Evolutionary conservation across 2,113 vertebrate species (phyloP).

Genomic region (Neopipo cinnamomea): DNA sequence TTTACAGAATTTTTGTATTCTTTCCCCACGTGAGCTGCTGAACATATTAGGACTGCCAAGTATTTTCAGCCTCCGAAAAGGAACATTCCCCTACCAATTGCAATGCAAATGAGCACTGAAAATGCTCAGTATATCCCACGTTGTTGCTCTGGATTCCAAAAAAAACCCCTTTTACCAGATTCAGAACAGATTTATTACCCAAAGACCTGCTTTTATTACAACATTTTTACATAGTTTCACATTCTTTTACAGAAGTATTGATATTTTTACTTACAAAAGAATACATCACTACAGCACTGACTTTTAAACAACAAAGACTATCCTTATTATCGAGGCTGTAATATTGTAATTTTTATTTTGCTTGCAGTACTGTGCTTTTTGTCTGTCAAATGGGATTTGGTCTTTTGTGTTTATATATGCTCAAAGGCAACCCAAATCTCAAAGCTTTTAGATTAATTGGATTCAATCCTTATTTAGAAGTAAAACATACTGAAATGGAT

Average conservation of each 20-base stretch:
- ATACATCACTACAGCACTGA: neutral
- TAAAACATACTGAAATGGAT: neutral
- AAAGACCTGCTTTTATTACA: neutral
- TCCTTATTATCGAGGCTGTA: neutral
- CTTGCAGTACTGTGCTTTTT: neutral
- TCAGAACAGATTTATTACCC: neutral
- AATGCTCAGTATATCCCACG: neutral
- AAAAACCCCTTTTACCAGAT: neutral
- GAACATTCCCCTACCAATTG: conserved; percentile 1
- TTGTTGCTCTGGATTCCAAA: neutral
- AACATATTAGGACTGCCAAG: neutral
- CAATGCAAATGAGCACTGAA: neutral
- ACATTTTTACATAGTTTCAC: neutral
- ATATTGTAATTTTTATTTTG: neutral
- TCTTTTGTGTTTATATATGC: neutral
- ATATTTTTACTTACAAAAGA: neutral
- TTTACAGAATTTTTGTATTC: conserved; percentile 12
- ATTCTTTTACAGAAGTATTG: neutral
- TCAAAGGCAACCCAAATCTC: neutral
- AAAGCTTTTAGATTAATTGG: neutral
- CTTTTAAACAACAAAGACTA: neutral
- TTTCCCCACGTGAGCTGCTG: neutral
- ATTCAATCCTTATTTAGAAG: neutral
- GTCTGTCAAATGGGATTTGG: neutral
- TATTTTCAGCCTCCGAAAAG: conserved; percentile 12